Evolutionary conservation across 2,888 invertebrate genomes (phyloP), one percentile per base, ranked within the genome.

Genomic region (Stictocephala bisonia): DNA sequence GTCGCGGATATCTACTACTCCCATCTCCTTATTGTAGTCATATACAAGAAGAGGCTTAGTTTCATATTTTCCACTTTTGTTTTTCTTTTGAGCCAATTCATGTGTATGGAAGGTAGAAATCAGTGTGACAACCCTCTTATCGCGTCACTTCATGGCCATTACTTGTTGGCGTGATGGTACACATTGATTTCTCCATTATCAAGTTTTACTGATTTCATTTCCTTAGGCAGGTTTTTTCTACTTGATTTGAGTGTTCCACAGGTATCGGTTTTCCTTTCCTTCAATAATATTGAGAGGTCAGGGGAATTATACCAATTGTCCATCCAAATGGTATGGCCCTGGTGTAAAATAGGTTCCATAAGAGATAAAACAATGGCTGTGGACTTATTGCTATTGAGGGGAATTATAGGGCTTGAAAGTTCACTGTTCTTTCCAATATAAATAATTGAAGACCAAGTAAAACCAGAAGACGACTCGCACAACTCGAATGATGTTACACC

Each of bases 1-100:
- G 41, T 70, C 56, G 11, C 70, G 18, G 20, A 70, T 20, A 13
- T 70, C 70, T 13, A 70, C 70, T n/a, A 53, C 70, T 18, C 70
- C 70, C 70, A 53, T 70, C 4, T 56, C 11, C 40, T 29, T 22
- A 24, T 70, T 70, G 29, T 70, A 53, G 22, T 70, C 51, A 11
- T n/a, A 13, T 6, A 67, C 67, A 11, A 67, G 20, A 9, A 35
- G n/a, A n/a, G n/a, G n/a, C n/a, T n/a, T n/a, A n/a, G n/a, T n/a
- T n/a, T n/a, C n/a, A n/a, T n/a, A n/a, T n/a, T n/a, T n/a, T n/a
- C n/a, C n/a, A n/a, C n/a, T n/a, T n/a, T n/a, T 56, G 6, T 26
- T 56, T 3, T 4, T 22, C n/a, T 22, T 56, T 13, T 24, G 2
- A 1, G 26, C 56, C 56, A 56, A 26, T 56, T 56, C 24, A 20